Base-by-base conservation (phyloP, 2,797 vertebrate species). In the Psittacula echo region DNA sequence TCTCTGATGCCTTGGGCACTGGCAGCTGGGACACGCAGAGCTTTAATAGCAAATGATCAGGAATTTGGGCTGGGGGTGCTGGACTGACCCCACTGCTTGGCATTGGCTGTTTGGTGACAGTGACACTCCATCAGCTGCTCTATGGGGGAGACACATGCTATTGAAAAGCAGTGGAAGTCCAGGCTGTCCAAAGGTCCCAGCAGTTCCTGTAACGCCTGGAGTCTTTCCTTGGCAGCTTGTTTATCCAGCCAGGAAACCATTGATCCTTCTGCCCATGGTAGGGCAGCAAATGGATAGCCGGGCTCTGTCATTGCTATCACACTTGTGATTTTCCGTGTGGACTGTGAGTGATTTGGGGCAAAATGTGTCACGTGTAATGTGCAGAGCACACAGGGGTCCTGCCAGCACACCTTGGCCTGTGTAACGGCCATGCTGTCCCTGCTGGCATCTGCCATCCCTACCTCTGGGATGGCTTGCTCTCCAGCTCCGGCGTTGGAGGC, bases 311-410 rank as follows among this genome's bases (percentile, higher is more conserved):
- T 73, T 24, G 60, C 70, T 9, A 0, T 18, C 29, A 10, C 11
- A 1, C 19, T 41, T 26, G 71, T 16, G 34, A 32, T 76, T 93
- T 93, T 34, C 74, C 24, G 0, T 5, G n/a, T 11, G 42, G 79
- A 50, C 34, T 12, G 22, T 2, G 67, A 72, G 27, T 1, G 4
- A 81, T 41, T 66, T 1, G 14, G 18, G 58, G 39, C 5, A 23
- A 41, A n/a, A 77, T 1, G 2, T 4, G 9, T 61, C 26, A 2
- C 0, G 0, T 26, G 34, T 23, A 2, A 8, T 1, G 1, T 7
- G 41, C 61, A 19, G 50, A 61, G 61, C 15, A 6, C 30, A 7
- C 1, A 1, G 3, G 56, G 70, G 20, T 82, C 11, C 42, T 70
- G 62, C 39, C 32, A 42, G 62, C 29, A 10, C 30, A 19, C 11